These are phyloP conservation scores for Phania funesta DNA, from an alignment of 2,888 invertebrate species.

Conservation along the genomic window DNA sequence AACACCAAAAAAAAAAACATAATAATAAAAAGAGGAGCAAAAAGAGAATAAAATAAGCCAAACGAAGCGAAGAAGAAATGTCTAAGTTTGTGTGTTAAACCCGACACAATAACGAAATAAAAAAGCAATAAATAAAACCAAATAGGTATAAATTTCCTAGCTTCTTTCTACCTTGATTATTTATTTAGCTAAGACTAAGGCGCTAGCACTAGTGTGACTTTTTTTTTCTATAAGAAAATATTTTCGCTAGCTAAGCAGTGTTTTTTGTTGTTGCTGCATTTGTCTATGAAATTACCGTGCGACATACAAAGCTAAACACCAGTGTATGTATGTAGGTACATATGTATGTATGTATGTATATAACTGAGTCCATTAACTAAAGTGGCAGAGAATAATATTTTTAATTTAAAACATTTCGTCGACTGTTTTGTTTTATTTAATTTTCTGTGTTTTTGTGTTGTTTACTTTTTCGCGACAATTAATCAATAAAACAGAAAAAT, in stretches of 20 bases:
- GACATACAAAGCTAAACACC: not conserved
- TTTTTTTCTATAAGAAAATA: slow-evolving; percentile 21
- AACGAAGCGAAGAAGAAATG: slow-evolving; percentile 43
- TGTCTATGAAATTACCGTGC: not conserved
- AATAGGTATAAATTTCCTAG: slow-evolving; percentile 28
- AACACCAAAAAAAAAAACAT: slow-evolving; percentile 18
- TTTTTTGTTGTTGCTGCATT: slow-evolving; percentile 32
- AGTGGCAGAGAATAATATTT: slow-evolving; percentile 64
- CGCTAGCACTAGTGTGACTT: slow-evolving; percentile 60
- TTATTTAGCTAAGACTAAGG: slow-evolving; percentile 41
- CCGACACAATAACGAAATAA: slow-evolving; percentile 20
- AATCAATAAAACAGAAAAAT: slow-evolving; percentile 61
- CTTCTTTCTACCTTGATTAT: slow-evolving; percentile 51
- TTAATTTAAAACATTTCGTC: slow-evolving; percentile 65
- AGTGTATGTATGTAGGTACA: no score
- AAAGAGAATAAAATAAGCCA: slow-evolving; percentile 48
- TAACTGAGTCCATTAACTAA: slow-evolving; percentile 25
- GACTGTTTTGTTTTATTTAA: slow-evolving; percentile 34
- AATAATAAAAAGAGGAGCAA: not conserved
- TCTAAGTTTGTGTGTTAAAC: slow-evolving; percentile 45
- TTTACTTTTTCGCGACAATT: slow-evolving; percentile 56
- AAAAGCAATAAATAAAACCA: slow-evolving; percentile 28
- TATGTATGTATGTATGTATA: no score
- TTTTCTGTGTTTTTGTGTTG: slow-evolving; percentile 28
- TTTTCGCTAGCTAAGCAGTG: slow-evolving; percentile 21